phyloP scores from a whole-genome alignment of 2,888 invertebrate species.

The Mythimna ferrago region DNA sequence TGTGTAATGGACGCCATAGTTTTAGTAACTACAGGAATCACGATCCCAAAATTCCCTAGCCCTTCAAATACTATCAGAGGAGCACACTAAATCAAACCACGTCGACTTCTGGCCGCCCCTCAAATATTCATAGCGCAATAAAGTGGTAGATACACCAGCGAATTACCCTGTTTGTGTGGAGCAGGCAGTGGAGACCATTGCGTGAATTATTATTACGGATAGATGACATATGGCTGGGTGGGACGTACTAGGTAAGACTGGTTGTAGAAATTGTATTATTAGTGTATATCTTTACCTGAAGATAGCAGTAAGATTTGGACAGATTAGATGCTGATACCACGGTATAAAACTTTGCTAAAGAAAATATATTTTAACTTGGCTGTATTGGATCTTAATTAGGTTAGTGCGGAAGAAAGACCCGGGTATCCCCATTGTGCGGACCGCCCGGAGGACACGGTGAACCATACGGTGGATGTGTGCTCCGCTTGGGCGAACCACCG shows the following conservation, averaged over 20 bases:
- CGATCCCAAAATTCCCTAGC: conserved; percentile 1
- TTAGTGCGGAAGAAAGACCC: no score
- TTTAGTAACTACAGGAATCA: not conserved
- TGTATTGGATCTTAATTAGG: no score
- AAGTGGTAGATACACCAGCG: conserved; percentile 49
- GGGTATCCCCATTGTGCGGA: no score
- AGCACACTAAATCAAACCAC: conserved; percentile 68
- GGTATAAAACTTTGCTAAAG: not conserved
- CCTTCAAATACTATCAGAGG: conserved; percentile 49
- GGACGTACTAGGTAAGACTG: not conserved
- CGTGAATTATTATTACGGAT: conserved; percentile 61
- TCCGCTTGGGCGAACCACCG: no score
- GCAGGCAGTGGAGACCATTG: conserved; percentile 54
- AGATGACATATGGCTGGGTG: conserved; percentile 50
- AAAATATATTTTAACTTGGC: no score
- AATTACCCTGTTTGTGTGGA: conserved; percentile 49
- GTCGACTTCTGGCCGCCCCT: conserved; percentile 65
- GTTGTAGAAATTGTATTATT: not conserved
- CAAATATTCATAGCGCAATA: conserved; percentile 73
- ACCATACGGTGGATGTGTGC: no score
- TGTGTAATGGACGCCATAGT: no score
- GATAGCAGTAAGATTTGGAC: not conserved
- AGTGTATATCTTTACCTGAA: not conserved
- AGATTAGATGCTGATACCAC: not conserved
- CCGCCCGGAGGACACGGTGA: no score